Evolutionary conservation across 2,888 invertebrate species (phyloP).

Genomic region (Oxytorus armatus): DNA sequence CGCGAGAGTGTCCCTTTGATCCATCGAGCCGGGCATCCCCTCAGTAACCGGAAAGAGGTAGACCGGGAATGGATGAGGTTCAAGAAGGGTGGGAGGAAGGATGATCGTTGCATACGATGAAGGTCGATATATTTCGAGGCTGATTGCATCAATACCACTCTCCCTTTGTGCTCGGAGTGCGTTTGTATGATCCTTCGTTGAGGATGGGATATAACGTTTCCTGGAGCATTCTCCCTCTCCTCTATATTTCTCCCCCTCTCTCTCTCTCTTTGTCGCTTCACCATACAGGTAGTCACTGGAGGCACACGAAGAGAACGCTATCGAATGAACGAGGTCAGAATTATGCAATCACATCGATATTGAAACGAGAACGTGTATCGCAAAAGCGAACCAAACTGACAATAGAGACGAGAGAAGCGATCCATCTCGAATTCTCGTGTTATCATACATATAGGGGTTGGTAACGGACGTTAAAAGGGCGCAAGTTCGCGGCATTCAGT

Average conservation of each 20-base stretch:
- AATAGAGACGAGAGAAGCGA: constrained; percentile 4
- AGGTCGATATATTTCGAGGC: constrained; percentile 25
- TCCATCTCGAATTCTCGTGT: constrained; percentile 15
- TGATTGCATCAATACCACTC: constrained; percentile 29
- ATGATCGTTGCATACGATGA: background rate
- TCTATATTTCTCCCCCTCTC: no score
- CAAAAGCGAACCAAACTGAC: constrained; percentile 1
- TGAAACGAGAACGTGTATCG: background rate
- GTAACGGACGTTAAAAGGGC: background rate
- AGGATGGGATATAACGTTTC: constrained; percentile 14
- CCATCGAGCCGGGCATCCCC: constrained; percentile 6
- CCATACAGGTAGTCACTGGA: constrained; percentile 1
- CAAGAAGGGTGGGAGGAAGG: background rate
- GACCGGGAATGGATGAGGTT: background rate
- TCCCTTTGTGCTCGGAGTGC: constrained; percentile 12
- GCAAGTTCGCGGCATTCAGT: background rate
- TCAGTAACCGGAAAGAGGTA: constrained; percentile 12
- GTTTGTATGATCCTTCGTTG: constrained; percentile 3
- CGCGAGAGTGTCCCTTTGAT: constrained; percentile 24
- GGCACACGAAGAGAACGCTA: background rate
- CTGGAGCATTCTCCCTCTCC: constrained; percentile 2
- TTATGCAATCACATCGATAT: constrained; percentile 41
- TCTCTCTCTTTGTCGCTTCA: background rate
- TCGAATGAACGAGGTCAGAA: constrained; percentile 24
- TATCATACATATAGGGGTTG: background rate